Base-by-base conservation (phyloP, 2,888 invertebrate species). In the Leucoma salicis region DNA sequence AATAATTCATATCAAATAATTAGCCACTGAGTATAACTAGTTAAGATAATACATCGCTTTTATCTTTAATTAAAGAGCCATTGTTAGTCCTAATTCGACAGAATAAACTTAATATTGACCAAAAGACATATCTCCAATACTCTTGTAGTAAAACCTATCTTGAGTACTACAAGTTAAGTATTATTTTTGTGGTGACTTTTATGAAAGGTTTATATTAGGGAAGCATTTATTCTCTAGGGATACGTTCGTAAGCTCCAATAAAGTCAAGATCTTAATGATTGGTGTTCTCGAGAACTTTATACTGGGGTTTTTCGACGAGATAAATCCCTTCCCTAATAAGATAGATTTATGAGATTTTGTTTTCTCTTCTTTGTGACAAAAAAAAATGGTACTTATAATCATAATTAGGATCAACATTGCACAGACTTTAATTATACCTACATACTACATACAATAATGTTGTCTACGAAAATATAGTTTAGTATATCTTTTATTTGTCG, bases 231-330 rank as follows among this genome's bases (percentile, higher is more conserved):
- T 61, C 56, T 49, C 41, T 21, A 11, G 52, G 57, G 63, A 61
- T 63, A 49, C 31, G 41, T 49, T 42, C 2, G 27, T 55, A 56
- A 54, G 57, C 50, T 33, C 38, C 47, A 63, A 60, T 63, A 60
- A 59, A 48, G 53, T 55, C 40, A 28, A 52, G 43, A 47, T 46
- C 38, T 40, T 37, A 28, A 41, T 38, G 13, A 31, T 24, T 38
- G 18, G 13, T 40, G 27, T 35, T 35, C 34, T 33, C 5, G 25
- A 44, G 28, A 49, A 57, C 24, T 33, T 29, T 37, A 25, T 46
- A 37, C 28, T 7, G 14, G 6, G 3, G 13, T 25, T 24, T 25
- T 25, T 35, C 7, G 4, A 5, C 2, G 8, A 25, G 27, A 11
- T 11, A 10, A 11, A 31, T 21, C 18, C n/a, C 2, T 31, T 16